phyloP scores from a whole-genome alignment of 2,888 invertebrate genomes.

The Ptychoptera albimana region DNA sequence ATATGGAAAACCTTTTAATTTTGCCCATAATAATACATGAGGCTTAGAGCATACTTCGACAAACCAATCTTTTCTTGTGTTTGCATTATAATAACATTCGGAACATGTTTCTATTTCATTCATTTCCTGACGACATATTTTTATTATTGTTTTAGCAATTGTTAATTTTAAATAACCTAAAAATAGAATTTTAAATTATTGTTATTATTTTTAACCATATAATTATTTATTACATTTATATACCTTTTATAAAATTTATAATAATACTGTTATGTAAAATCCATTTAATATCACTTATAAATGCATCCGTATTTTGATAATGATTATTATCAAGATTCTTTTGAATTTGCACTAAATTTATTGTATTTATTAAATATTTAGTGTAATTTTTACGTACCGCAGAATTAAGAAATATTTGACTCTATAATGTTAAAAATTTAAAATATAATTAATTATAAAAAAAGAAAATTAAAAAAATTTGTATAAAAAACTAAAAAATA shows the following conservation, averaged over 20 bases:
- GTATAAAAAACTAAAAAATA: too few relatives aligned
- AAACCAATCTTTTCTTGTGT: constrained; percentile 74
- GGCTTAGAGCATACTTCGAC: constrained; percentile 81
- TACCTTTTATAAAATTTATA: constrained; percentile 56
- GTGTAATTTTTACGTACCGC: constrained; percentile 13
- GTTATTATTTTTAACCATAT: background rate
- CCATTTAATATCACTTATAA: constrained; percentile 84
- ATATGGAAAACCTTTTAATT: constrained; percentile 88
- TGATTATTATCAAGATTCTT: constrained; percentile 55
- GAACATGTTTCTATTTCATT: constrained; percentile 87
- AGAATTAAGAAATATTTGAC: constrained; percentile 35
- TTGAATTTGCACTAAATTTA: constrained; percentile 64
- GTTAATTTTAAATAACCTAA: constrained; percentile 65
- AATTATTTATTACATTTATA: background rate
- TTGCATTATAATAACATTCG: constrained; percentile 79
- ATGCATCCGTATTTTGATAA: constrained; percentile 79
- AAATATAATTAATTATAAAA: constrained; percentile 36
- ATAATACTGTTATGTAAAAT: constrained; percentile 68
- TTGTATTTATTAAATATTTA: constrained; percentile 73
- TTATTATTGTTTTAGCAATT: constrained; percentile 61
- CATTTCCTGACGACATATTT: constrained; percentile 76
- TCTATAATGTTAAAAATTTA: constrained; percentile 63
- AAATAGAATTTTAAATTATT: constrained; percentile 12
- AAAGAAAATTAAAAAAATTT: background rate
- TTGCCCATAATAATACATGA: constrained; percentile 89